These are phyloP conservation scores for Phengaris arion DNA, from an alignment of 2,888 invertebrate genomes.

Conservation along the genomic window DNA sequence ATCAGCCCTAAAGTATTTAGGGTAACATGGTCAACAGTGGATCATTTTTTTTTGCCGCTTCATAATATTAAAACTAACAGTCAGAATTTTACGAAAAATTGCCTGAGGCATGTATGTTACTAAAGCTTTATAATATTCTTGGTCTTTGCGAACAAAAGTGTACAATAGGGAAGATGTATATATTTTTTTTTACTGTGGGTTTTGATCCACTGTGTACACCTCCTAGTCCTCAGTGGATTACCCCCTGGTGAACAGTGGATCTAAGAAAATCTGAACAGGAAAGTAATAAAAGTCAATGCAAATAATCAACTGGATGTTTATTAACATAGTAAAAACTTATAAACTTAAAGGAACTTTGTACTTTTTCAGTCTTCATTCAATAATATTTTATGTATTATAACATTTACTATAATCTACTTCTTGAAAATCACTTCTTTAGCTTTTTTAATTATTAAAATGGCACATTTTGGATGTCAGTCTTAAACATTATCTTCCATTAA, in stretches of 20 bases:
- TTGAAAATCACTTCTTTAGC: conserved; percentile 5
- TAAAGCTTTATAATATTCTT: too few species aligned
- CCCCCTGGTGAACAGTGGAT: conserved; percentile 6
- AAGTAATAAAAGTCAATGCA: conserved; percentile 21
- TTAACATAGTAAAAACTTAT: not conserved
- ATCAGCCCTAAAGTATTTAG: too few species aligned
- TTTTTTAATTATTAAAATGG: not conserved
- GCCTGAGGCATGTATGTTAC: too few species aligned
- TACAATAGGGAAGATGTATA: too few species aligned
- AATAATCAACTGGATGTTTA: conserved; percentile 14
- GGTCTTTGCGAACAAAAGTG: too few species aligned
- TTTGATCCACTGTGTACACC: not conserved
- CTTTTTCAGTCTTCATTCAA: conserved; percentile 22
- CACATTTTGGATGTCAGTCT: too few species aligned
- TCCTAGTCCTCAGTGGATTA: not conserved
- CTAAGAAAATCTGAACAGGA: conserved; percentile 15
- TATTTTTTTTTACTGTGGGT: not conserved
- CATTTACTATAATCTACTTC: not conserved
- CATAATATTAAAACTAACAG: too few species aligned
- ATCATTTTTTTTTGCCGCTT: too few species aligned
- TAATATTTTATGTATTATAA: not conserved
- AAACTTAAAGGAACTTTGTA: conserved; percentile 14
- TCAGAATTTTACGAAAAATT: too few species aligned
- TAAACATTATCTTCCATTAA: too few species aligned
- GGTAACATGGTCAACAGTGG: too few species aligned